Evolutionary conservation across 2,113 vertebrate genomes (phyloP), one percentile per base, ranked within the genome.

Genomic region (Halcyon malimbica): DNA sequence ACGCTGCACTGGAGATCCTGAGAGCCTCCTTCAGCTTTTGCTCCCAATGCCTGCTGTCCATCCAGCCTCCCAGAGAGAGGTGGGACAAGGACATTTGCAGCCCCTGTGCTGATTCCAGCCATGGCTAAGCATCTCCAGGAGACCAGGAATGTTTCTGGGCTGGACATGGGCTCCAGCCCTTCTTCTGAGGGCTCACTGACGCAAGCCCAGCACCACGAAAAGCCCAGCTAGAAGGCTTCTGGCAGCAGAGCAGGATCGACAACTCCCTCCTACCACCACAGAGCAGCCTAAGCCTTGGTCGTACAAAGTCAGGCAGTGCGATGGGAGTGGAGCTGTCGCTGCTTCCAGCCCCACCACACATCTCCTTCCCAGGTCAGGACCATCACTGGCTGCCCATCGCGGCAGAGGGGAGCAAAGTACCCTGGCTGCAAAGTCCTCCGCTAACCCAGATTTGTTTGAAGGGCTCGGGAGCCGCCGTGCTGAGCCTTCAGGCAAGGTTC

Each of bases 361-460:
- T 21, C 37, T 59, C 23, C 41, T 39, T 18, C 46, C 46, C 2
- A 2, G 44, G 54, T 13, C 89, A 62, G 64, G 60, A 78, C 69
- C 81, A 16, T n/a, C 80, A 2, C 11, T 2, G 0, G 29, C 42
- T 25, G 20, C 35, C 84, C 54, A 17, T 20, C 6, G 7, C 5
- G 0, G 56, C 15, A 0, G 19, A 26, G 9, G 26, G 59, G 33
- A 89, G 56, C 50, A 25, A 31, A 75, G 50, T 10, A 1, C 59
- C 46, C 68, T 4, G 56, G 83, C 93, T 56, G 67, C 83, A 5
- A 41, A 95, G 68, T 96, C 64, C 76, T 95, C 73, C 0, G 35
- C 88, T 94, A 96, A 97, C 96, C 92, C 90, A 95, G 90, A 96
- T 95, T 90, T 16, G 44, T 94, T 54, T 92, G 90, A 90, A 96